phyloP scores from a whole-genome alignment of 2,113 vertebrate species.

The Bufo bufo region DNA sequence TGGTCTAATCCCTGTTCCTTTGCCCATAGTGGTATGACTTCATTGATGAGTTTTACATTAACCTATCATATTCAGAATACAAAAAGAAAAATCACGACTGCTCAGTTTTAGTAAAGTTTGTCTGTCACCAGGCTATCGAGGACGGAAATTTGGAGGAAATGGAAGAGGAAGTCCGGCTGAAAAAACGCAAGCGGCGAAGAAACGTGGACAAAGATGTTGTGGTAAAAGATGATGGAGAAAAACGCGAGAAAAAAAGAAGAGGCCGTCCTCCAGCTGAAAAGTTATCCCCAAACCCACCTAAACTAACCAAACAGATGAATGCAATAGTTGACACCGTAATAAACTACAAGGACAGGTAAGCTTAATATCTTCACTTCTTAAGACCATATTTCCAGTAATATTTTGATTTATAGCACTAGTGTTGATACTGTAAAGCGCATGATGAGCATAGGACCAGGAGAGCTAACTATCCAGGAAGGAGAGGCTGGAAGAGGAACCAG shows the following conservation, averaged over 20 bases:
- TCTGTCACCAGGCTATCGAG: conserved; percentile 84
- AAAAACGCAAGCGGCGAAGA: conserved; percentile 92
- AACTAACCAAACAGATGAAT: conserved; percentile 96
- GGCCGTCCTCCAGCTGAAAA: conserved; percentile 95
- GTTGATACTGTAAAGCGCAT: too few relatives aligned
- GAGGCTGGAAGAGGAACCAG: too few relatives aligned
- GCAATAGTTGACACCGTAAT: conserved; percentile 95
- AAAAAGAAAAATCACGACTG: too few relatives aligned
- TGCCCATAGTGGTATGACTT: too few relatives aligned
- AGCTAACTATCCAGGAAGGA: too few relatives aligned
- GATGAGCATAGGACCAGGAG: too few relatives aligned
- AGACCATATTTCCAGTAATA: too few relatives aligned
- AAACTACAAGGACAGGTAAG: conserved; percentile 95
- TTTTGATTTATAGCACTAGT: too few relatives aligned
- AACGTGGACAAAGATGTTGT: conserved; percentile 88
- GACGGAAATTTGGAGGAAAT: conserved; percentile 98
- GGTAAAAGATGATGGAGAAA: conserved; percentile 82
- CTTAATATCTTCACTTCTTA: not conserved
- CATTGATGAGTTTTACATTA: too few relatives aligned
- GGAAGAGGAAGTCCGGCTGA: conserved; percentile 96
- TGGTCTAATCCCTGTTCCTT: too few relatives aligned
- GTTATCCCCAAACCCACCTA: conserved; percentile 90
- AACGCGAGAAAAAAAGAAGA: conserved; percentile 87
- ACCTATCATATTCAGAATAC: too few relatives aligned
- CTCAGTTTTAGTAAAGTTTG: not conserved